Evolutionary conservation across 2,888 invertebrate species (phyloP), one percentile per base, ranked within the genome.

Genomic region (Lasioglossum figueresi): DNA sequence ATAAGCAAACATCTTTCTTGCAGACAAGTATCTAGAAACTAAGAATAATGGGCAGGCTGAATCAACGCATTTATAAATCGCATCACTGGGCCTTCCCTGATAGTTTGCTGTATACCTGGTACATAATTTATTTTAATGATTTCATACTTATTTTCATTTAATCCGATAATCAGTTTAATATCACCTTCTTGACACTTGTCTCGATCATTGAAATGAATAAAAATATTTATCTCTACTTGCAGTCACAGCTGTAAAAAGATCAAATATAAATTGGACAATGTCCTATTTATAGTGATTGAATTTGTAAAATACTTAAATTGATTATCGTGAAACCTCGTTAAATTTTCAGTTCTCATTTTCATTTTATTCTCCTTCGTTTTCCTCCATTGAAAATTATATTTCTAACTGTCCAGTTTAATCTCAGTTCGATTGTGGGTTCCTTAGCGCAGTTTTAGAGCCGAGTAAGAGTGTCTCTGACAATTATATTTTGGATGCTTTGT

Each of bases 11-110:
- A 92, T 94, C 92, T 95, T 95, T 95, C 94, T 95, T 95, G 82
- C 95, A 95, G 95, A 94, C 90, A 93, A 93, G 89, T 93, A 88
- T 95, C 92, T 95, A 94, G 93, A 94, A 91, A 92, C 94, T 95
- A 95, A 94, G 93, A 93, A 94, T 93, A 95, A 94, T 91, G 94
- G 94, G 90, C 93, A 94, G 93, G 94, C 94, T 91, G 95, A 94
- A 94, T 94, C 95, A 92, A 95, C 94, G 92, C 93, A 91, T 94
- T 95, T 95, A 93, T 95, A 95, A 93, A 93, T 92, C 93, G 27
- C 82, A 93, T 90, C 94, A 92, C 88, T 92, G 93, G 94, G 94
- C 92, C 91, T 92, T 91, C 90, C 90, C 93, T 93, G 93, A 94
- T 93, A 93, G 92, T 93, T 90, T 90, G 94, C 94, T 94, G 93